These are phyloP conservation scores for Papilio glaucus DNA, from an alignment of 1,140 invertebrate species.

Conservation along the genomic window DNA sequence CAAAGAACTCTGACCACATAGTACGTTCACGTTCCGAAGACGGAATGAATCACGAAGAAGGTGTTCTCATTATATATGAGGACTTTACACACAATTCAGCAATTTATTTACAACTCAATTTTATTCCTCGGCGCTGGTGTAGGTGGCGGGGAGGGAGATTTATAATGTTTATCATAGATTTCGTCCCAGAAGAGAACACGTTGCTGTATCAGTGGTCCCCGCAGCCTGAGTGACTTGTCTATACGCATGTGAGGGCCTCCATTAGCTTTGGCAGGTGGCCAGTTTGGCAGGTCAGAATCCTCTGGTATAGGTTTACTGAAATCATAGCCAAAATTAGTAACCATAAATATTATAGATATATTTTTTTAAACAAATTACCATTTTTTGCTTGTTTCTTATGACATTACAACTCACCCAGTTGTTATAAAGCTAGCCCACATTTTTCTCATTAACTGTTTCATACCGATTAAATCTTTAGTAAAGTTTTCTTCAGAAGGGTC, in stretches of 20 bases:
- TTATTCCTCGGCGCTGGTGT: too few species aligned
- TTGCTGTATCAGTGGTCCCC: constrained; percentile 38
- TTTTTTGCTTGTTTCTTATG: too few species aligned
- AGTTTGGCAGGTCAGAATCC: constrained; percentile 43
- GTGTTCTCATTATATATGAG: too few species aligned
- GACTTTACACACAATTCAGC: too few species aligned
- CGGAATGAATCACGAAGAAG: too few species aligned
- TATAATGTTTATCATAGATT: constrained; percentile 51
- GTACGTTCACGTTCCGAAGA: too few species aligned
- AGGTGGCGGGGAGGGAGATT: not conserved
- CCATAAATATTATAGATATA: too few species aligned
- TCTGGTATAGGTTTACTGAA: constrained; percentile 53
- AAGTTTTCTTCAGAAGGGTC: constrained; percentile 36
- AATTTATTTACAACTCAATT: too few species aligned
- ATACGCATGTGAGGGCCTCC: constrained; percentile 52
- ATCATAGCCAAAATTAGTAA: constrained; percentile 38
- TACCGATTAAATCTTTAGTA: constrained; percentile 41
- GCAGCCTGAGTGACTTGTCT: constrained; percentile 42
- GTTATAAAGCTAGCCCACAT: constrained; percentile 59
- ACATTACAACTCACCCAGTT: constrained; percentile 50
- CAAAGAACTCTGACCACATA: too few species aligned
- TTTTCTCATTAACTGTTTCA: constrained; percentile 46
- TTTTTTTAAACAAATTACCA: too few species aligned
- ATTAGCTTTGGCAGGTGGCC: constrained; percentile 44
- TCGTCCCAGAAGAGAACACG: constrained; percentile 51